These are phyloP conservation scores for Hypanus sabinus DNA, from an alignment of 2,113 vertebrate species.

Conservation along the genomic window DNA sequence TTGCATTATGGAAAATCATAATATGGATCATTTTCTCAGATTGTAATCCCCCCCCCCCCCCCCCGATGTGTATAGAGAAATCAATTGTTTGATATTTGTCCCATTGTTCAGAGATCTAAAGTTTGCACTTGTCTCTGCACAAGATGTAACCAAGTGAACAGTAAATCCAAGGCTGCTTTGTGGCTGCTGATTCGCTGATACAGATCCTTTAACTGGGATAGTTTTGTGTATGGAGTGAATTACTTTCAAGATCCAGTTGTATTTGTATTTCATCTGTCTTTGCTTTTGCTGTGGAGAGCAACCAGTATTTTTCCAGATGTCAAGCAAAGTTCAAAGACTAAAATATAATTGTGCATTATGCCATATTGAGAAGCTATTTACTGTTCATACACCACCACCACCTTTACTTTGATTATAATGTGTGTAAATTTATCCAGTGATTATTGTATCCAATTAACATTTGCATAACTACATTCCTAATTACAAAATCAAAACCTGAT, in stretches of 20 bases:
- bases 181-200: not conserved
- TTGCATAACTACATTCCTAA: not conserved
- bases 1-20: no score
- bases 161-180: not conserved
- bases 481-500: not conserved
- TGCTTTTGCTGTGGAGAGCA: not conserved
- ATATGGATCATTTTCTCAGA: no score
- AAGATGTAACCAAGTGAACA: not conserved
- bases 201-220: not conserved
- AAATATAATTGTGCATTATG: not conserved
- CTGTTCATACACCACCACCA: not conserved
- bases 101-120: not conserved
- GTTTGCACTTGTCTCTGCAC: not conserved
- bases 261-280: not conserved
- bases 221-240: not conserved
- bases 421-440: not conserved
- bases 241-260: not conserved
- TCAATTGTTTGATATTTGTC: not conserved
- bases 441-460: not conserved
- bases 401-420: not conserved
- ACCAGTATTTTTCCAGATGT: not conserved
- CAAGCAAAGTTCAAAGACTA: not conserved
- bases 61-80: not conserved
- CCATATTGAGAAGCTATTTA: not conserved
- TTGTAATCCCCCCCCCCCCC: no score